Conservation (phyloP, 2,113 vertebrate species). For the Micromys minutus region DNA sequence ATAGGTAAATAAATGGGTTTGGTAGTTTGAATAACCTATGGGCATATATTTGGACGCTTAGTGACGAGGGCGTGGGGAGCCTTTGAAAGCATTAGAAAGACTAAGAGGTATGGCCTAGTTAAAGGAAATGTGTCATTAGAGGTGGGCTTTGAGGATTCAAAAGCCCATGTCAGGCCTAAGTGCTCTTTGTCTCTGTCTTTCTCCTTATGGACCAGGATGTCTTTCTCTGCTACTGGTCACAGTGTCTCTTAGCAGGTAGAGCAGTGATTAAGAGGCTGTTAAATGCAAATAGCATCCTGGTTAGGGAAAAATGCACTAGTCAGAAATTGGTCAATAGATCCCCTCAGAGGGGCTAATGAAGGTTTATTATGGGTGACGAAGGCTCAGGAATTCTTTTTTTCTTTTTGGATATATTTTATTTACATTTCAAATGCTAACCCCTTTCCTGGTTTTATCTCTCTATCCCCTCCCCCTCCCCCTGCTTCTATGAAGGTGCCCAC, state of each 20-base stretch:
- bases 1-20: background rate
- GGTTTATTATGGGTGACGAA: background rate
- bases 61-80: background rate
- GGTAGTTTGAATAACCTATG: background rate
- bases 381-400: background rate
- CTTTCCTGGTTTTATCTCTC: too few relatives aligned
- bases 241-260: background rate
- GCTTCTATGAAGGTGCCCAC: too few relatives aligned
- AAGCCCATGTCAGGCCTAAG: background rate
- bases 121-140: background rate
- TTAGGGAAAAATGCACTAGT: background rate
- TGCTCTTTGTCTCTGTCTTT: background rate
- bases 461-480: too few relatives aligned
- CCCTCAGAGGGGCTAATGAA: background rate
- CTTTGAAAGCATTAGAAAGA: background rate
- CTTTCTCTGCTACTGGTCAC: background rate
- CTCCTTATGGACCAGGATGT: background rate
- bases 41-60: background rate
- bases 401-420: too few relatives aligned
- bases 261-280: background rate
- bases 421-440: too few relatives aligned
- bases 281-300: background rate
- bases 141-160: background rate
- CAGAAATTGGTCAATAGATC: background rate
- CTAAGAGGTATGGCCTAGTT: background rate